These are phyloP conservation scores for Anoplophora glabripennis DNA, from an alignment of 1,140 invertebrate species.

Conservation along the genomic window DNA sequence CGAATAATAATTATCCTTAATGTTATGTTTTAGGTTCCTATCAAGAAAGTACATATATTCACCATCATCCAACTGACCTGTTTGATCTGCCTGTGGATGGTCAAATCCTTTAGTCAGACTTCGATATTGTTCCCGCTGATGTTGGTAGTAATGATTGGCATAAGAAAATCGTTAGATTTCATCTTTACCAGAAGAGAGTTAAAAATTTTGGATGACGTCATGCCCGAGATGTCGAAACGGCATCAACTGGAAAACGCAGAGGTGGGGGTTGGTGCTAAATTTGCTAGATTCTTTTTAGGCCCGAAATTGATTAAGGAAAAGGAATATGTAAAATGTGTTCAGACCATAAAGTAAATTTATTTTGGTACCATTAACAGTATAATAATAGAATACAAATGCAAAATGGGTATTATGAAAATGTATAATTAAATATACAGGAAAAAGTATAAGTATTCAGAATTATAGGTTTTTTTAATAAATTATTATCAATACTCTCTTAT, in stretches of 20 bases:
- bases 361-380: not conserved
- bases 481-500: not conserved
- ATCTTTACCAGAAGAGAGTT: slow-evolving; percentile 90
- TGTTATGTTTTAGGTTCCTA: slow-evolving; percentile 70
- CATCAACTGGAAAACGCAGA: slow-evolving; percentile 73
- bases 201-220: slow-evolving; percentile 95
- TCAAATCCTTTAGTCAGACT: slow-evolving; percentile 92
- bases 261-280: slow-evolving; percentile 61
- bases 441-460: not conserved
- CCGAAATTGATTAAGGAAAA: slow-evolving; percentile 30
- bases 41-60: slow-evolving; percentile 91
- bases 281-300: slow-evolving; percentile 37
- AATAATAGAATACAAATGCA: not conserved
- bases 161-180: slow-evolving; percentile 89
- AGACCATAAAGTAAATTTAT: slow-evolving; percentile 1
- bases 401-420: not conserved
- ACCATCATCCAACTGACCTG: slow-evolving; percentile 91
- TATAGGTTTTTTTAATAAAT: not conserved
- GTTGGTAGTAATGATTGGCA: slow-evolving; percentile 97
- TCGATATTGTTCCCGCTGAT: slow-evolving; percentile 98
- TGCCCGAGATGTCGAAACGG: slow-evolving; percentile 89
- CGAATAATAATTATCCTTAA: too few relatives aligned
- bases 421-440: too few relatives aligned
- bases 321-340: slow-evolving; percentile 17
- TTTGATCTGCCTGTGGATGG: slow-evolving; percentile 87